Conservation (phyloP, 2,888 invertebrate species). For the Euclidia mi region DNA sequence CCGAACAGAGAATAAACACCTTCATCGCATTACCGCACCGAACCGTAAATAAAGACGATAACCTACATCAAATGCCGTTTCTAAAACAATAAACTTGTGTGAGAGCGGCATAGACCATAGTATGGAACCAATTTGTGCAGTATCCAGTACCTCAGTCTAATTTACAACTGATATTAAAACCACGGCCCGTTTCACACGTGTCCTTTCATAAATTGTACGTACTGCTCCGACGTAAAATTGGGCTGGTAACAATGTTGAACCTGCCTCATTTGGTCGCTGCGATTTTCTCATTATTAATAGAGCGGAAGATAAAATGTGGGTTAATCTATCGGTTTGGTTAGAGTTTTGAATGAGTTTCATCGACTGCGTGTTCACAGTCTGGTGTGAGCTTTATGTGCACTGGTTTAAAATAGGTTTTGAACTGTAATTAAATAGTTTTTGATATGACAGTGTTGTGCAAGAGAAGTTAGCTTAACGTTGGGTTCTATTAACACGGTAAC, state of each 20-base stretch:
- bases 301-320: constrained; percentile 32
- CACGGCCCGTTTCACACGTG: constrained; percentile 73
- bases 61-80: constrained; percentile 40
- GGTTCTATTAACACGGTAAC: no score
- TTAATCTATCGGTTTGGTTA: constrained; percentile 30
- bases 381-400: no score
- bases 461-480: no score
- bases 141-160: constrained; percentile 66
- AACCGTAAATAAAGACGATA: constrained; percentile 32
- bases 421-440: no score
- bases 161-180: constrained; percentile 82
- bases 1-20: neutral
- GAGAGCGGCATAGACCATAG: constrained; percentile 29
- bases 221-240: constrained; percentile 46
- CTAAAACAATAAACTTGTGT: constrained; percentile 56
- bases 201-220: constrained; percentile 65
- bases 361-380: neutral
- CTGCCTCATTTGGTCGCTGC: constrained; percentile 44
- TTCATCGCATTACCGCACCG: constrained; percentile 18
- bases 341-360: neutral
- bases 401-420: no score
- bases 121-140: constrained; percentile 60
- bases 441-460: no score
- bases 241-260: constrained; percentile 50
- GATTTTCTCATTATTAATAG: constrained; percentile 55